Base-by-base conservation (phyloP, 2,797 vertebrate genomes). In the Onychomys leucogaster region DNA sequence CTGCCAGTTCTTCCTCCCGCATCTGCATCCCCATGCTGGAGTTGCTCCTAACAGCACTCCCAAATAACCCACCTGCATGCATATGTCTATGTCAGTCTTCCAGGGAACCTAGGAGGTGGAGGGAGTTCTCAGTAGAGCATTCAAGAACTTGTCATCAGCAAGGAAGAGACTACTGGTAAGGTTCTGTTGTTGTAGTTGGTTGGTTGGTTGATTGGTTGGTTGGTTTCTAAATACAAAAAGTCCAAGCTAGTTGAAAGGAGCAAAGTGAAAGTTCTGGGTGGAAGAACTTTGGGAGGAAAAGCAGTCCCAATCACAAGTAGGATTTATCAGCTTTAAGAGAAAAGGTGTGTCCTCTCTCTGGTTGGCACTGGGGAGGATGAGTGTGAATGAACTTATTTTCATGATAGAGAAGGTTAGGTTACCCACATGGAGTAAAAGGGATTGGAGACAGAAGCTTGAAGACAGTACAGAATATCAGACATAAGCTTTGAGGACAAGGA, bases 61-160 rank as follows among this genome's bases (percentile, higher is more conserved):
- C 46, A 32, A 43, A 41, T 37, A 55, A 49, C 27, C 27, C 5
- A 46, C 84, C 71, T 73, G 14, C 37, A 77, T 37, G 17, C n/a
- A 37, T 27, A 61, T 10, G 32, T 93, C 83, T 11, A 2, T 57
- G 32, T 78, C 94, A 32, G 65, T 57, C 90, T 94, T 85, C 83
- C 55, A 63, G 71, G 17, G 34, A 46, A 81, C 5, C 32, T 25
- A 21, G 84, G 27, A 61, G 23, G 8, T 41, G 13, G n/a, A n/a
- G n/a, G 34, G 59, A 83, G 37, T 78, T 90, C 57, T 59, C 81
- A 14, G 32, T 6, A 21, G 71, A 71, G 14, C 37, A 78, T 82
- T 82, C 77, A 95, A 84, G 82, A 96, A 89, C 37, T 91, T 82
- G 27, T 80, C 76, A 86, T 46, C 69, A 17, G 67, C 67, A 43